Evolutionary conservation across 2,888 invertebrate genomes (phyloP), one percentile per base, ranked within the genome.

Genomic region (Cheilosia scutellata): DNA sequence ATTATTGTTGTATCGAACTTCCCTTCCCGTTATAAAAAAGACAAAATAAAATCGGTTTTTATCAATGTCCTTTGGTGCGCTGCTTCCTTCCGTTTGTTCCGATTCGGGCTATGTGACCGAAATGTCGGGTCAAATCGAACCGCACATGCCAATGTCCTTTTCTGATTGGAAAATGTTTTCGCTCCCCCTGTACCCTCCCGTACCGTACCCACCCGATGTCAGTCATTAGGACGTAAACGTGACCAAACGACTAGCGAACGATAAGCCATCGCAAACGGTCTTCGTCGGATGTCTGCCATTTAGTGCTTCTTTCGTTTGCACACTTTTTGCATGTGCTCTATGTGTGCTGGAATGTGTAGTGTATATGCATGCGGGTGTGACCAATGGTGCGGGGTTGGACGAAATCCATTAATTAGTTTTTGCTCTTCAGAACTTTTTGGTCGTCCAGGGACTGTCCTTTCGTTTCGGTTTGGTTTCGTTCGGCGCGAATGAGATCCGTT

Each of bases 351-450:
- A n/a, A n/a, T 58, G 25, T 49, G 16, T 29, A 51, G 51, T 65
- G 51, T 77, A 40, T 40, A 40, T 40, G 44, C 9, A 33, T 47
- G 31, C 51, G 55, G 55, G 42, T 83, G 31, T 72, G 37, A 53
- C 60, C 60, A n/a, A 51, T 27, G 55, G 31, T 31, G 25, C 13
- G 40, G 44, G 33, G 40, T 27, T 49, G 72, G 20, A 55, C 13
- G 33, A 20, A 66, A 83, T 83, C 68, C 83, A 83, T 83, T 83
- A 83, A 83, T 83, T 83, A 83, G 79, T 83, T 83, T 83, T 83
- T 79, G 74, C 63, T 79, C 51, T 33, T 62, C 42, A 37, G 31
- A 57, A 55, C 49, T 80, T 68, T 55, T 68, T 57, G 49, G 57
- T 66, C 2, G 20, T 20, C 9, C 40, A 51, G 58, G 37, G 65